Percentiles rank a stretch among this genome's conserved stretches.
Conservation (phyloP, 2,797 vertebrate species). For the Eurystomus glaucurus region DNA sequence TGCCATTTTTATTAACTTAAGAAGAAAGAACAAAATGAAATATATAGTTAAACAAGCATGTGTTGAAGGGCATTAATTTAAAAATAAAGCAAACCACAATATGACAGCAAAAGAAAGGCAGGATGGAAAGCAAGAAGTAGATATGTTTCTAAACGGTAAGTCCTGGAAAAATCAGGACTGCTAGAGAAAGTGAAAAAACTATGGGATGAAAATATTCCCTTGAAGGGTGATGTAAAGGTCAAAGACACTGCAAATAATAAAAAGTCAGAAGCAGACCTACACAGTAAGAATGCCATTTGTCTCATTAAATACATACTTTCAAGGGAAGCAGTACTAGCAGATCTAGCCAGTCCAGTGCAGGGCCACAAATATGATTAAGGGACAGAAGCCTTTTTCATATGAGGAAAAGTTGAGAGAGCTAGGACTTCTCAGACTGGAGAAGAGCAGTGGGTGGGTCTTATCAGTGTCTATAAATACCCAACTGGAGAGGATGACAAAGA, state of each 20-base stretch:
- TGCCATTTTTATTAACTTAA: not conserved
- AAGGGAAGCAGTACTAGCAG: not conserved
- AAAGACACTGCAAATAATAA: not conserved
- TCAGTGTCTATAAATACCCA: not conserved
- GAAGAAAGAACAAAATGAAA: not conserved
- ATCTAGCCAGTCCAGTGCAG: not conserved
- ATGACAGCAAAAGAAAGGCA: not conserved
- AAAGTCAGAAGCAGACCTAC: not conserved
- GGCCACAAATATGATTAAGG: not conserved
- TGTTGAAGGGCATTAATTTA: not conserved
- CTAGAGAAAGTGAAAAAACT: not conserved
- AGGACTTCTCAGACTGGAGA: not conserved
- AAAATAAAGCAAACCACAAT: accelerated
- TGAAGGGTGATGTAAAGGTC: not conserved
- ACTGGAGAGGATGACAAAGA: not conserved
- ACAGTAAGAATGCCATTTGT: not conserved
- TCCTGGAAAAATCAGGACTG: not conserved
- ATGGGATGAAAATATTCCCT: not conserved
- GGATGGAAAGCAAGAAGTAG: not conserved
- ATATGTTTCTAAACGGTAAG: not conserved
- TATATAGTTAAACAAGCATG: not conserved
- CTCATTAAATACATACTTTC: not conserved
- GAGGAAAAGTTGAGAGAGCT: not conserved
- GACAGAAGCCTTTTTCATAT: not conserved
- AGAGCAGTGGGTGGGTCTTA: not conserved